Evolutionary conservation across 1,140 invertebrate genomes (phyloP).

Genomic region (Lasaia peninsularis): DNA sequence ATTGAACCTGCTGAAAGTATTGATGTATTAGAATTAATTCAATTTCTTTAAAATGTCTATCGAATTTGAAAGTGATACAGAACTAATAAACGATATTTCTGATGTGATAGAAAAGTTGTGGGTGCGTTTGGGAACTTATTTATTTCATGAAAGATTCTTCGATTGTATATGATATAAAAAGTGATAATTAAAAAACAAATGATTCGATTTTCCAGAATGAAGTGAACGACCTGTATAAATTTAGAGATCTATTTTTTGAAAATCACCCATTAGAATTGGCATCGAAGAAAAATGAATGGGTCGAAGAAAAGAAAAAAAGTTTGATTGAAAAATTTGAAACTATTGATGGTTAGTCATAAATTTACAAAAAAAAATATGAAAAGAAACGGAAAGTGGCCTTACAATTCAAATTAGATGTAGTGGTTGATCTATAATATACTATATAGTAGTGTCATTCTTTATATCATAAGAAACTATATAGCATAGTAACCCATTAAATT

Average conservation of each 20-base stretch:
- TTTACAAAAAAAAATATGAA: not conserved
- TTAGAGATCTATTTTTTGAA: conserved; percentile 89
- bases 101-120: conserved; percentile 31
- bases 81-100: conserved; percentile 43
- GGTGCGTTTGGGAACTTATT: not conserved
- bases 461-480: no score
- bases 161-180: not conserved
- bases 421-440: no score
- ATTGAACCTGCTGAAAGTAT: no score
- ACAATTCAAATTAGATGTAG: no score
- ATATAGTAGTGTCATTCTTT: no score
- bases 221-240: conserved; percentile 83
- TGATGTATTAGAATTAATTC: no score
- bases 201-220: conserved; percentile 68
- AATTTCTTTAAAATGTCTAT: not conserved
- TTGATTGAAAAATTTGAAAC: conserved; percentile 82
- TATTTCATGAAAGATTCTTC: not conserved
- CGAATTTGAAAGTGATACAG: conserved; percentile 35
- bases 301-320: conserved; percentile 82
- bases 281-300: conserved; percentile 80
- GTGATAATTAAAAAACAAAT: not conserved
- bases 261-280: conserved; percentile 84
- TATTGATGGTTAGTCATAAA: conserved; percentile 79
- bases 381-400: no score
- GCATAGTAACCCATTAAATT: no score